Evolutionary conservation across 2,888 invertebrate species (phyloP).

Genomic region (Drosophila meridiana): DNA sequence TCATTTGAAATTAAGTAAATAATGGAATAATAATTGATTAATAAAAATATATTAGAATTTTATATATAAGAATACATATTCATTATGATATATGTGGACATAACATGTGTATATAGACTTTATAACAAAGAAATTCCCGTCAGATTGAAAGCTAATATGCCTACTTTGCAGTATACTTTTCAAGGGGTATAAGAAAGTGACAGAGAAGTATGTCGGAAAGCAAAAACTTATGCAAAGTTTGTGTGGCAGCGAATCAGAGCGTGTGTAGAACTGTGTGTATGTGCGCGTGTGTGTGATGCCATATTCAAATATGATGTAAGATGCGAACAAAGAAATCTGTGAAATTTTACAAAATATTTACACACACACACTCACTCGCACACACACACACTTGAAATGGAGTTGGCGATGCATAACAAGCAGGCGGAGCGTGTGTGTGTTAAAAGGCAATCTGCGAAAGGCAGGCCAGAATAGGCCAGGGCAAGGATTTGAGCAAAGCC

Average conservation of each 20-base stretch:
- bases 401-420: constrained; percentile 68
- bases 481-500: constrained; percentile 32
- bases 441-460: constrained; percentile 57
- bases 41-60: too few relatives aligned
- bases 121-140: too few relatives aligned
- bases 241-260: constrained; percentile 63
- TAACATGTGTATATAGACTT: too few relatives aligned
- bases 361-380: constrained; percentile 65
- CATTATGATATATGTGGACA: too few relatives aligned
- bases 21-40: too few relatives aligned
- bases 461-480: constrained; percentile 26
- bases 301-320: constrained; percentile 71
- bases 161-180: background rate
- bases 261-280: constrained; percentile 22
- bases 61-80: too few relatives aligned
- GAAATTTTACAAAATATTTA: constrained; percentile 75
- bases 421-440: constrained; percentile 42
- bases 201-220: constrained; percentile 66
- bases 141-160: constrained; percentile 18
- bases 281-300: constrained; percentile 32
- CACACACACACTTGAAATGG: constrained; percentile 48
- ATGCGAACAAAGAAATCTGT: constrained; percentile 72
- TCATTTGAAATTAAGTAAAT: too few relatives aligned
- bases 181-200: constrained; percentile 28
- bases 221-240: constrained; percentile 77